Percentiles rank a stretch among this genome's conserved stretches.
phyloP scores from a whole-genome alignment of 64 coral and sea anemone species.

The Pocillopora verrucosa region DNA sequence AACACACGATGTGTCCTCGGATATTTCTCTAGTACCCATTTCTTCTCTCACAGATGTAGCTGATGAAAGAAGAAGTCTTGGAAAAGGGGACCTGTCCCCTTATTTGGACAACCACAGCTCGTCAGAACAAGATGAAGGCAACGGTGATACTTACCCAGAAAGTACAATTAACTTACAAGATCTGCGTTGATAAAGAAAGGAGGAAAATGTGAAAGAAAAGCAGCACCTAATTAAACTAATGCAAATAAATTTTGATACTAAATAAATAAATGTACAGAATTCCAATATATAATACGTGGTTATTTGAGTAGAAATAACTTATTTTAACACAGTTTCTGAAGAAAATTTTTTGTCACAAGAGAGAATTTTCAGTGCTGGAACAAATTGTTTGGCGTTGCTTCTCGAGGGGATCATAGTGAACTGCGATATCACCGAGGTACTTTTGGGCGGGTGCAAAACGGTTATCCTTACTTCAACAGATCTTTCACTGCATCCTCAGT shows the following conservation, averaged over 20 bases:
- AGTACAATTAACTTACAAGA: constrained; percentile 75
- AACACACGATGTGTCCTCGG: not conserved
- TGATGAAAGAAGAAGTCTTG: not conserved
- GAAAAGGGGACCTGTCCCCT: constrained; percentile 18
- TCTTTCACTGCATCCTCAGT: too few species aligned
- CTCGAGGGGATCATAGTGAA: too few species aligned
- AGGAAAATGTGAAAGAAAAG: not conserved
- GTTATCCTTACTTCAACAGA: too few species aligned
- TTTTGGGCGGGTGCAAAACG: too few species aligned
- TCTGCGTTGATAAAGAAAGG: constrained; percentile 29
- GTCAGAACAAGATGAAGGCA: constrained; percentile 52
- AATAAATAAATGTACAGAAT: not conserved
- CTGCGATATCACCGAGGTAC: too few species aligned
- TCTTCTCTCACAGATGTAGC: constrained; percentile 19
- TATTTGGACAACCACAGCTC: constrained; percentile 56
- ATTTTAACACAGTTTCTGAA: too few species aligned
- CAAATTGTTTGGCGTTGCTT: too few species aligned
- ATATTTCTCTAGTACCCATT: not conserved
- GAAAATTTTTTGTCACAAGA: too few species aligned
- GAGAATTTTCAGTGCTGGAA: too few species aligned
- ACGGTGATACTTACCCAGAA: constrained; percentile 51
- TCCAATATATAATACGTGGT: too few species aligned
- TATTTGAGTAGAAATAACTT: too few species aligned
- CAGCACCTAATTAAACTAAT: not conserved
- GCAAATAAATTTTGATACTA: not conserved